Percentiles rank a stretch among this genome's conserved stretches.
Conservation (phyloP, 2,113 vertebrate genomes). For the Periophthalmus modestus region DNA sequence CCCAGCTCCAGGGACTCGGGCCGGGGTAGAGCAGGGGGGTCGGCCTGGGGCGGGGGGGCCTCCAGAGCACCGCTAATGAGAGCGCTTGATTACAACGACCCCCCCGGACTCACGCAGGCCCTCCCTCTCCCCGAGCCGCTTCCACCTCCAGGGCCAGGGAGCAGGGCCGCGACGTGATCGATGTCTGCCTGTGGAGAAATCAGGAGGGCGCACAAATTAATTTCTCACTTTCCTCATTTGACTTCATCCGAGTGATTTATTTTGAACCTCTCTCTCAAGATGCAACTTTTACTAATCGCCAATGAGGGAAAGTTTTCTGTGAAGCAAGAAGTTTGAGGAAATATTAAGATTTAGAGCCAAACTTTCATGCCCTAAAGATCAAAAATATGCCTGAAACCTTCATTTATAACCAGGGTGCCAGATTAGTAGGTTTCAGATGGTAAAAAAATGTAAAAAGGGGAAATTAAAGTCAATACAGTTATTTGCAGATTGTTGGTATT, state of each 20-base stretch:
- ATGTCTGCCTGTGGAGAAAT: slow-evolving; percentile 80
- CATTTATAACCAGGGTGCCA: not conserved
- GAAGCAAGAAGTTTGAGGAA: slow-evolving; percentile 19
- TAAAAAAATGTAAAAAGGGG: not conserved
- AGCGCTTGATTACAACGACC: slow-evolving; percentile 75
- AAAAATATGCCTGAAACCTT: not conserved
- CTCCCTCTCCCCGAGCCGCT: slow-evolving; percentile 47
- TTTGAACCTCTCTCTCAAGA: slow-evolving; percentile 58
- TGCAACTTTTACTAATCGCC: slow-evolving; percentile 47
- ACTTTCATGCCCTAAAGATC: not conserved
- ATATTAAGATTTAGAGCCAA: not conserved
- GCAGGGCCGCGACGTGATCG: slow-evolving; percentile 73
- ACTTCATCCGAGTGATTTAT: slow-evolving; percentile 72
- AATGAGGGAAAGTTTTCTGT: slow-evolving; percentile 38
- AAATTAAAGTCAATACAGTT: not conserved
- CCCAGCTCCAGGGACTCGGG: slow-evolving; percentile 58
- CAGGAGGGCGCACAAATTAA: slow-evolving; percentile 78
- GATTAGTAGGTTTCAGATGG: not conserved
- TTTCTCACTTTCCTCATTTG: slow-evolving; percentile 79
- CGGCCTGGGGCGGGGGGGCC: slow-evolving; percentile 62
- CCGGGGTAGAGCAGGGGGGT: slow-evolving; percentile 65
- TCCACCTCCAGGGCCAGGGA: slow-evolving; percentile 66
- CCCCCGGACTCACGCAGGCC: slow-evolving; percentile 70
- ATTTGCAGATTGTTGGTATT: too few species aligned
- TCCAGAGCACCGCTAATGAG: slow-evolving; percentile 74